Evolutionary conservation across 2,888 invertebrate genomes (phyloP), one percentile per base, ranked within the genome.

Genomic region (Dermolepida albohirtum): DNA sequence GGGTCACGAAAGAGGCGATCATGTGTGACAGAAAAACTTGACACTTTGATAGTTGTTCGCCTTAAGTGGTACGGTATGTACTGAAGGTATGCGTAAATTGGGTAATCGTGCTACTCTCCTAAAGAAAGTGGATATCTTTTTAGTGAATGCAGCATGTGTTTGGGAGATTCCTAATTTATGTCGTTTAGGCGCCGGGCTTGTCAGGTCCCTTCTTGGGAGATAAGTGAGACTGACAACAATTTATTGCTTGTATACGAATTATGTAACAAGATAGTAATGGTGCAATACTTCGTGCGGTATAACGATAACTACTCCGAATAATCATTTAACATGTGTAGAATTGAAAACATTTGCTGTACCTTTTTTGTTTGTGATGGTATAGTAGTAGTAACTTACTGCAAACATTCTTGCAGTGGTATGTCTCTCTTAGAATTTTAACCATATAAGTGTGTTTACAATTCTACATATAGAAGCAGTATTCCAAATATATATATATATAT

Each of bases 141-240:
- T 34, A 47, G 51, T 43, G 47, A 64, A 41, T 57, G 34, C 69
- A 62, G 50, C 69, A 66, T 43, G 62, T 69, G 66, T 62, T 65
- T 50, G 52, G 59, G 69, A 66, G 51, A 52, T 65, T 51, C 59
- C 39, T 49, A 66, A 68, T 69, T 69, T 69, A 69, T 69, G 69
- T 59, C 47, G 59, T 65, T 59, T 52, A 69, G 66, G 69, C 69
- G 69, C 69, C 69, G 51, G 57, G 59, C 34, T 66, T 59, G 59
- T 44, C 59, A 59, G 59, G 11, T 47, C 59, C 34, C 14, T 59
- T 59, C 47, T 44, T 47, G 44, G 59, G 47, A 59, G 59, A 59
- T 59, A 59, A 59, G 47, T 44, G 59, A 59, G 47, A 34, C 59
- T 59, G 59, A 59, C 59, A 47, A 34, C 59, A 59, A 59, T 59